Percentiles rank a stretch among this genome's conserved stretches.
Conservation (phyloP, 2,797 vertebrate genomes). For the Cyprinella venusta region DNA sequence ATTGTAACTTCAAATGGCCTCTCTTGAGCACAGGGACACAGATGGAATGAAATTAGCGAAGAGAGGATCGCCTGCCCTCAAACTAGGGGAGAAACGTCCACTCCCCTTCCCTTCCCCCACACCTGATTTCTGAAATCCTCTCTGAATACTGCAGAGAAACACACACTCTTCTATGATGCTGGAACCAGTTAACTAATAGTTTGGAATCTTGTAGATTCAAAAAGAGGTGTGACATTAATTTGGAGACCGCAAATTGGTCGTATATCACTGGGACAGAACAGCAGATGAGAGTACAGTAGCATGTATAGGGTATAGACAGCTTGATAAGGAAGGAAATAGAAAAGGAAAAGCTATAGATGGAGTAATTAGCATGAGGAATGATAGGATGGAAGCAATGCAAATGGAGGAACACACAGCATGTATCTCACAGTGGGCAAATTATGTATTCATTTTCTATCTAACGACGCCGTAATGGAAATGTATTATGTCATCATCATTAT, state of each 20-base stretch:
- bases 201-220: neutral
- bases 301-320: slow-evolving; percentile 14
- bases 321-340: neutral
- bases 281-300: slow-evolving; percentile 6
- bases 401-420: neutral
- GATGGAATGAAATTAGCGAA: slow-evolving; percentile 64
- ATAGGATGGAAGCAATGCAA: slow-evolving; percentile 14
- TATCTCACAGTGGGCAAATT: slow-evolving; percentile 1
- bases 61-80: slow-evolving; percentile 35
- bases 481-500: slow-evolving; percentile 13
- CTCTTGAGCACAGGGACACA: slow-evolving; percentile 62
- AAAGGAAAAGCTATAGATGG: neutral
- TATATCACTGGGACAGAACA: slow-evolving; percentile 16
- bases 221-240: slow-evolving; percentile 6
- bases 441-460: neutral
- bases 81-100: slow-evolving; percentile 7
- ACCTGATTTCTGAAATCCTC: slow-evolving; percentile 37
- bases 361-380: slow-evolving; percentile 30
- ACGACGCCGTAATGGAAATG: slow-evolving; percentile 11
- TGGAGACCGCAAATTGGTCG: neutral
- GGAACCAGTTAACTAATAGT: slow-evolving; percentile 4
- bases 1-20: slow-evolving; percentile 69
- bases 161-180: neutral
- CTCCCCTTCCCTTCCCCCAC: neutral
- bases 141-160: slow-evolving; percentile 26